Evolutionary conservation across 2,797 vertebrate species (phyloP).

Genomic region (Halcyon chelicuti): DNA sequence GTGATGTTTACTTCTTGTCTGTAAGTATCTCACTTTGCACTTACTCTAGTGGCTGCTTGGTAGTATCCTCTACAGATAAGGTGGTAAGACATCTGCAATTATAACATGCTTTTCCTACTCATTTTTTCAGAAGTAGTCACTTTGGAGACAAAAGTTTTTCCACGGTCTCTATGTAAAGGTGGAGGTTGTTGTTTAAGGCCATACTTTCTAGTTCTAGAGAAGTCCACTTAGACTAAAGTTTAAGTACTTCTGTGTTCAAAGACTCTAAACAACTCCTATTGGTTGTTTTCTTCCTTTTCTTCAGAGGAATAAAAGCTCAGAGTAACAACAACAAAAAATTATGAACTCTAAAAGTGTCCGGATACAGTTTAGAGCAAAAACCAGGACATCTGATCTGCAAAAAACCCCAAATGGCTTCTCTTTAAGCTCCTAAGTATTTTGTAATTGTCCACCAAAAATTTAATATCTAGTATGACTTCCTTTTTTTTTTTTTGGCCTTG

Average conservation of each 20-base stretch:
- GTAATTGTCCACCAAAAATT: not conserved
- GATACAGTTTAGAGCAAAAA: not conserved
- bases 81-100: not conserved
- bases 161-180: not conserved
- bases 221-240: not conserved
- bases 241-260: not conserved
- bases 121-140: not conserved
- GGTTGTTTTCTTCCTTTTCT: not conserved
- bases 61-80: constrained; percentile 45
- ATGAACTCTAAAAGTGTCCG: not conserved
- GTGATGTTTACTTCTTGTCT: constrained; percentile 1
- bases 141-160: not conserved
- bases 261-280: not conserved
- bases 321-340: not conserved
- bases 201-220: not conserved
- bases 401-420: not conserved
- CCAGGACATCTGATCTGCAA: not conserved
- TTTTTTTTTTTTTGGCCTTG: not conserved
- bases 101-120: constrained; percentile 19
- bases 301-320: not conserved
- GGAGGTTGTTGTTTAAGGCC: not conserved
- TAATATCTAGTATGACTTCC: not conserved
- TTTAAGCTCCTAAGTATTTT: constrained; percentile 2
- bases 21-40: constrained; percentile 54
- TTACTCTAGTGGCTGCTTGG: constrained; percentile 15